Conservation (phyloP, 1,140 invertebrate genomes). For the Eurytemora carolleeae region DNA sequence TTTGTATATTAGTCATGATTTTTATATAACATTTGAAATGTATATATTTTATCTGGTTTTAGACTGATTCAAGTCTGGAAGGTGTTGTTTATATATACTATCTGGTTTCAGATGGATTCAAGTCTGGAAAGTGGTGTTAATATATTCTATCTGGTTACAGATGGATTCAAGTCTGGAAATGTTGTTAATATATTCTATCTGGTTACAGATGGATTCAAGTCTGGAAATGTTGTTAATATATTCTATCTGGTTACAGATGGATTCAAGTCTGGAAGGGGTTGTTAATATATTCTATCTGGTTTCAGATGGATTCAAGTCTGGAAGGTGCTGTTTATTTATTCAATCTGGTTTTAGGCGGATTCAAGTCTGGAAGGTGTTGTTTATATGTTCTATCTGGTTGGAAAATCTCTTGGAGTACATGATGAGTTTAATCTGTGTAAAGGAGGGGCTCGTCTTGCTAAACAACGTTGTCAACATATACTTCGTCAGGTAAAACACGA, state of each 20-base stretch:
- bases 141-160: too few species aligned
- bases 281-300: not conserved
- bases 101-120: too few species aligned
- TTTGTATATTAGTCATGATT: too few species aligned
- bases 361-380: not conserved
- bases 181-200: too few species aligned
- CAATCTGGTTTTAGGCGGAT: not conserved
- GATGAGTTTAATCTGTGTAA: constrained; percentile 13
- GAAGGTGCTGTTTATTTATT: not conserved
- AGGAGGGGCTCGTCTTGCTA: not conserved
- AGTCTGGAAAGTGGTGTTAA: too few species aligned
- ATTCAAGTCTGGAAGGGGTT: not conserved
- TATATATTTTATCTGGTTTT: not conserved
- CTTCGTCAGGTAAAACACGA: not conserved
- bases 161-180: too few species aligned
- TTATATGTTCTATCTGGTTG: constrained; percentile 7
- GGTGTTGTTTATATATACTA: not conserved
- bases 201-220: not conserved
- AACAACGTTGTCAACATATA: not conserved
- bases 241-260: not conserved
- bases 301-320: not conserved
- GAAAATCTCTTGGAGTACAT: constrained; percentile 1
- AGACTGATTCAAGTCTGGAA: not conserved
- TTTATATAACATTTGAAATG: too few species aligned
- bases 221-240: not conserved